Conservation (phyloP, 2,888 invertebrate species). For the Pheosia tremula region DNA sequence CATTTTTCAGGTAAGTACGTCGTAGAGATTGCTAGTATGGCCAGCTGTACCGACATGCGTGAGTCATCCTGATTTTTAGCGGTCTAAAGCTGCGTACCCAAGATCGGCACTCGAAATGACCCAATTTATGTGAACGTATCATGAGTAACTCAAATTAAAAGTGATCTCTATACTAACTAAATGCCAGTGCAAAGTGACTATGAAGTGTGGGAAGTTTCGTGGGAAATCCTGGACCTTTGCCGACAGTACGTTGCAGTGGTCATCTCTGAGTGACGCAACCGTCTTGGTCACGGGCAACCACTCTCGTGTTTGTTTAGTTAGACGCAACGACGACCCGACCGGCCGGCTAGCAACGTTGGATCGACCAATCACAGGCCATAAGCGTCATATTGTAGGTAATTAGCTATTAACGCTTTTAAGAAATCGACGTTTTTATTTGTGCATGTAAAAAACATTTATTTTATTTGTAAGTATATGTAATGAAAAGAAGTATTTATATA, state of each 20-base stretch:
- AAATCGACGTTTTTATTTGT: constrained; percentile 4
- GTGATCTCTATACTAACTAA: not conserved
- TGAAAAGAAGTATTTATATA: no score
- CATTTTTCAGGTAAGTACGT: no score
- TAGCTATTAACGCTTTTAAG: not conserved
- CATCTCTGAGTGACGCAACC: constrained; percentile 40
- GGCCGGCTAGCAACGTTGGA: constrained; percentile 22
- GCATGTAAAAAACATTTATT: not conserved
- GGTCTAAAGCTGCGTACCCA: no score
- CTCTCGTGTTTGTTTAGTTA: constrained; percentile 39
- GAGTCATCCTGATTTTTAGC: no score
- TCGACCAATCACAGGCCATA: constrained; percentile 16
- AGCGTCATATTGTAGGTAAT: constrained; percentile 5
- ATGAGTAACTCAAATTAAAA: no score
- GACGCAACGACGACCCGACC: constrained; percentile 25
- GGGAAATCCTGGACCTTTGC: constrained; percentile 46
- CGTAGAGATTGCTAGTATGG: no score
- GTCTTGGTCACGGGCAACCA: constrained; percentile 55
- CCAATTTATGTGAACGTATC: no score
- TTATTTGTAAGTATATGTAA: not conserved
- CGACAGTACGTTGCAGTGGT: constrained; percentile 18
- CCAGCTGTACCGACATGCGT: no score
- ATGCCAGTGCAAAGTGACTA: not conserved
- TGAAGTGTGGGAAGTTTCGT: constrained; percentile 22
- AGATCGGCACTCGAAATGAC: no score